These are phyloP conservation scores for Hetaerina titia DNA, from an alignment of 2,888 invertebrate genomes.

Conservation along the genomic window DNA sequence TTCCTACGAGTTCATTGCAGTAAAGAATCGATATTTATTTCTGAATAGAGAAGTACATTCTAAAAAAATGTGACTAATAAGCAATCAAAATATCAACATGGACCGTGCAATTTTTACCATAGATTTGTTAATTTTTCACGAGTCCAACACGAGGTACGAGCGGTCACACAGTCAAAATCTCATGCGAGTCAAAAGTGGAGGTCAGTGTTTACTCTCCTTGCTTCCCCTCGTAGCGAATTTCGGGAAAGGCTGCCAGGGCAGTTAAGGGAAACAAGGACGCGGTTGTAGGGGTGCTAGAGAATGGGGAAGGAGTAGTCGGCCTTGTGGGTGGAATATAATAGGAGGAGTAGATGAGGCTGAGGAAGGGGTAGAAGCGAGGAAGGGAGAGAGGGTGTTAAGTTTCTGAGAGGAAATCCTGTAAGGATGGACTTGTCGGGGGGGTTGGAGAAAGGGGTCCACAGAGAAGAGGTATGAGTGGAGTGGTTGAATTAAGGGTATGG, in stretches of 20 bases:
- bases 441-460: background rate
- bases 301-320: background rate
- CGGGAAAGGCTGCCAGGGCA: background rate
- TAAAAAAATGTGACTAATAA: no score
- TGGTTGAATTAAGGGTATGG: background rate
- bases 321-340: background rate
- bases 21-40: no score
- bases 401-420: background rate
- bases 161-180: background rate
- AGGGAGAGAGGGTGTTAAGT: background rate
- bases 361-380: background rate
- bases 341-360: background rate
- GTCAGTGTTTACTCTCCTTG: background rate
- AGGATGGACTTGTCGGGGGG: background rate
- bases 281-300: background rate
- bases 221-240: background rate
- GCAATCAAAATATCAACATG: no score
- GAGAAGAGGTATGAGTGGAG: background rate
- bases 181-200: background rate
- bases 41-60: no score
- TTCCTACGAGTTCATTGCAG: no score
- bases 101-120: background rate
- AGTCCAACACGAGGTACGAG: background rate
- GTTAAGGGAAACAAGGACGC: constrained; percentile 24
- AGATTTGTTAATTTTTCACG: background rate